Evolutionary conservation across 2,113 vertebrate species (phyloP).

Genomic region (Coracopsis vasa): DNA sequence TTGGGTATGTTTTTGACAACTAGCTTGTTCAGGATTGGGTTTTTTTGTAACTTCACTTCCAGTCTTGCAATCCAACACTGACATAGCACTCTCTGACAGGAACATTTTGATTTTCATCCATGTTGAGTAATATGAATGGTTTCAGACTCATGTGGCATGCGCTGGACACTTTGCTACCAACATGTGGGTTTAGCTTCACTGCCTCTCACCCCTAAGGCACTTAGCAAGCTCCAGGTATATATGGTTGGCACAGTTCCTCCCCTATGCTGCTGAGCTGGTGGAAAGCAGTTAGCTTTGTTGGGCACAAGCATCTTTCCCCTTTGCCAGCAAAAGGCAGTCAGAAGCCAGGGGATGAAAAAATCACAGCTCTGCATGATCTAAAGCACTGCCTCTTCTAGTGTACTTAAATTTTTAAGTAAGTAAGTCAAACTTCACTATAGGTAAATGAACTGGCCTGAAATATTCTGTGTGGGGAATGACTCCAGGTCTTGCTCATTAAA

Average conservation of each 20-base stretch:
- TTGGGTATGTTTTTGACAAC: neutral
- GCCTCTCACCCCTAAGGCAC: too few species aligned
- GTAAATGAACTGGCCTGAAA: neutral
- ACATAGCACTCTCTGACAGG: accelerated
- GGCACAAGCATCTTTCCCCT: neutral
- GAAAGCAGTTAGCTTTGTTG: neutral
- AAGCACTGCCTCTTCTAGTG: neutral
- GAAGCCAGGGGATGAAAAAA: neutral
- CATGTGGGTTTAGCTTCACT: accelerated
- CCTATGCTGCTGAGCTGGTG: neutral
- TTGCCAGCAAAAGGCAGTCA: neutral
- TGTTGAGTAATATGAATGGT: accelerated
- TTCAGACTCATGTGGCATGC: accelerated
- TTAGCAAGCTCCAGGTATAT: neutral
- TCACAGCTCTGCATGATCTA: accelerated
- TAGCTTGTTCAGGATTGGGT: neutral
- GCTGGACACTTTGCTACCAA: neutral
- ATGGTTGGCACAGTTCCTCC: neutral
- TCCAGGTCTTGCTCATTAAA: neutral
- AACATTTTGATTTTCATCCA: neutral
- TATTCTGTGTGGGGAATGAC: neutral
- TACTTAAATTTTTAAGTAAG: neutral
- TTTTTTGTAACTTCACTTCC: neutral
- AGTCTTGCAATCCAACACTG: neutral
- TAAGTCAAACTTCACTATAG: neutral